Base-by-base conservation (phyloP, 2,113 vertebrate species). In the Prionailurus bengalensis region DNA sequence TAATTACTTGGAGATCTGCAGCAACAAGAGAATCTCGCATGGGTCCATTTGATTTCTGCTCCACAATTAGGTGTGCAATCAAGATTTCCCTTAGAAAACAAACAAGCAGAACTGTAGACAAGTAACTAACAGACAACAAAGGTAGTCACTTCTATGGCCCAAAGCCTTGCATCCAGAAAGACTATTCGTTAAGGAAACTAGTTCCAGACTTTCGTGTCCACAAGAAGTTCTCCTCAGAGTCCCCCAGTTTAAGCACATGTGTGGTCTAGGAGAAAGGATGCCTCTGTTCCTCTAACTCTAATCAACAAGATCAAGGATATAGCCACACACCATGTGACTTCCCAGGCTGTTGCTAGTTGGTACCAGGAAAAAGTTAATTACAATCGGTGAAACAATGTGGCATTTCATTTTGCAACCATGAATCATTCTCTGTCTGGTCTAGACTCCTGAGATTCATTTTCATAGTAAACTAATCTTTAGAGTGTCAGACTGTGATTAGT, bases 401-500 rank as follows among this genome's bases (percentile, higher is more conserved):
- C 71, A 98, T 95, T 97, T 95, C 39, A 79, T 92, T 97, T 90
- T 85, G 70, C 42, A 96, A 13, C 33, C 92, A 91, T 90, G 95
- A 96, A 92, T 96, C 92, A 95, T 71, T 70, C 15, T 63, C 92
- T 96, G 63, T 89, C 87, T 93, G 31, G 23, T 95, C 55, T 90
- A 83, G 51, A 96, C 92, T 82, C 48, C 66, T 93, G 94, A 97
- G 94, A 93, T 78, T 95, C 97, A 97, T 96, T 97, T 95, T 96
- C 84, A 90, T 81, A 95, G 71, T 91, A 95, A 96, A 97, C 92
- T 89, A 85, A 96, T 97, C 92, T 97, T 97, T 92, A 91, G 80
- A 97, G 88, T 94, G 92, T 89, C 97, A 95, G 71, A 81, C 90
- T 94, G 55, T 97, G 90, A 95, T 97, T 96, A 97, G 90, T 5